Evolutionary conservation across 2,888 invertebrate species (phyloP), one percentile per base, ranked within the genome.

Genomic region (Girardia tigrina): DNA sequence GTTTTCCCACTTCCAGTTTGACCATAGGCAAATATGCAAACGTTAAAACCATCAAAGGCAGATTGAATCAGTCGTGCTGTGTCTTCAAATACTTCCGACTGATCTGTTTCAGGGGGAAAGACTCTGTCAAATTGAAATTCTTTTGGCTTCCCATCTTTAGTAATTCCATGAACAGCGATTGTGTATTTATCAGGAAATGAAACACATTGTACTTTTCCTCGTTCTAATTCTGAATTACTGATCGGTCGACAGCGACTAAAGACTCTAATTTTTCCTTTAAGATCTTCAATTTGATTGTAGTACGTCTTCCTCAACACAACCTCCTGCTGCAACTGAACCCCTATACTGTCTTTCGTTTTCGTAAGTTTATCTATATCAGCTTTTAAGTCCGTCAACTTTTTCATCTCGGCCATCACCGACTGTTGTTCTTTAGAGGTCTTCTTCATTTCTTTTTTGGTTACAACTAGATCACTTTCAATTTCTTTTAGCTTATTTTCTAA

Each of bases 1-100:
- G 87, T 87, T 79, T 87, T 87, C 56, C 86, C 86, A 77, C 86
- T 85, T 42, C 87, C 97, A 0, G 97, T 98, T 86, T 97, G 97
- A 0, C 97, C 97, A 85, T 97, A 98, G 8, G 97, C 97, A 86
- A 97, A 98, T 85, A 97, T 97, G 86, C 97, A 98, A 78, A 97
- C 95, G 84, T 98, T 97, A 88, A 97, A 98, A 88, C 87, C 97
- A 86, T 97, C 94, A 84, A 98, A 95, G 73, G 97, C 92, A 85
- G 86, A 86, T 79, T 86, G 86, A 69, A 87, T 84, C 76, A 86
- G 79, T 77, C 84, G 84, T 85, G 85, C 80, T 2, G 85, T 84
- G 78, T 85, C 85, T 75, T 83, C 82, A 79, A 85, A 85, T 75
- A 85, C 82, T 69, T 80, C 80, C 77, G 84, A 83, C 78, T 85